Base-by-base conservation (phyloP, 2,113 vertebrate species). In the Hucho hucho region DNA sequence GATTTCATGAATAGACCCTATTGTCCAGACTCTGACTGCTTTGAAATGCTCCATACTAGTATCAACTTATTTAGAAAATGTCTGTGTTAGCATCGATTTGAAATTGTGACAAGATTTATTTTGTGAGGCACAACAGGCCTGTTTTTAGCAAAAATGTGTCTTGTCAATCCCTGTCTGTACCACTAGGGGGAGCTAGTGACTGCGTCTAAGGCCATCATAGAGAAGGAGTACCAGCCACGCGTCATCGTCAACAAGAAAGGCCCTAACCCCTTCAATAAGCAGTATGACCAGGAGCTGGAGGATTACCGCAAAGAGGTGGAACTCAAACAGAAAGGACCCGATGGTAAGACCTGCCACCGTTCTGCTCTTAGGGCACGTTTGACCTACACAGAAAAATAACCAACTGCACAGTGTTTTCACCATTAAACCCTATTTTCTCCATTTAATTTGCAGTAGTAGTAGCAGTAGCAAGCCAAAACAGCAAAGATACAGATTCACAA, bases 191-290 rank as follows among this genome's bases (percentile, higher is more conserved):
- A 99, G 76, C 91, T 99, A 68, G 96, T 99, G 89, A 99, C 97
- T 0, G 98, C 98, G 0, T 99, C 98, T 16, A 99, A 99, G 89
- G 97, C 98, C 81, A 99, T 99, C 81, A 99, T 99, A 6, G 98
- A 99, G 84, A 99, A 99, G 75, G 98, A 99, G 65, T 99, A 98
- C 84, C 98, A 99, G 85, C 97, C 97, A 5, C 92, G 91, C 12
- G 96, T 97, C n/a, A 94, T 98, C 0, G 91, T 99, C 86, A 96
- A 94, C 93, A 98, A 96, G 80, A 90, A 96, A 0, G 98, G 96
- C 76, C 98, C 98, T 73, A 99, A 99, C 87, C 98, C 98, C 28
- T 99, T 99, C 94, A 98, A 93, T 83, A 95, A 96, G 61, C 93
- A 97, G 81, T 97, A 96, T 0, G 96, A 99, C 84, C 94, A 92